Percentiles rank a stretch among this genome's conserved stretches.
Conservation (phyloP, 2,888 invertebrate species). For the Heliconius erato region DNA sequence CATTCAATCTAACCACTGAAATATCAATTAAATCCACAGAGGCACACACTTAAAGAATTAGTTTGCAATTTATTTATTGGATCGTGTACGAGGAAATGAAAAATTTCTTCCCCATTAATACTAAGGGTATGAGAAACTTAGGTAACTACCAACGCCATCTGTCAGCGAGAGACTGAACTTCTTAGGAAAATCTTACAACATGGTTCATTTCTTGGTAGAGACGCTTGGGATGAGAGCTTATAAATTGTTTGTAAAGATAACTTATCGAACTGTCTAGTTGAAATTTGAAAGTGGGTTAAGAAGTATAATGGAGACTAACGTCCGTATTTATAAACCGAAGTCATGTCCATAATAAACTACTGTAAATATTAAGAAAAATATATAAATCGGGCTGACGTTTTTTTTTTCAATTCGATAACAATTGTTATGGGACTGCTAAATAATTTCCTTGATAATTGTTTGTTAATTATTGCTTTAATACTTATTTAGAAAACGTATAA, state of each 20-base stretch:
- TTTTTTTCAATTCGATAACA: no score
- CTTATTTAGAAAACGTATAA: no score
- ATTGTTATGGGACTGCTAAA: no score
- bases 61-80: constrained; percentile 39
- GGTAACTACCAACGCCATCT: constrained; percentile 42
- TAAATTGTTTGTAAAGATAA: neutral
- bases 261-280: neutral
- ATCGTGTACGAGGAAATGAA: constrained; percentile 24
- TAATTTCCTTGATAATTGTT: no score
- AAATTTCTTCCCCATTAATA: constrained; percentile 6
- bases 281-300: no score
- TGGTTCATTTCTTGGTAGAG: constrained; percentile 19
- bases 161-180: constrained; percentile 52
- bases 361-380: no score
- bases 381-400: no score
- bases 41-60: constrained; percentile 35
- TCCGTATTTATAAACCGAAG: no score
- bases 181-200: constrained; percentile 50
- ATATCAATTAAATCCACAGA: constrained; percentile 22
- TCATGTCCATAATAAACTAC: no score
- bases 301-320: no score
- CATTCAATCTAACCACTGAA: neutral
- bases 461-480: no score
- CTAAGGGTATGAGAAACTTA: neutral
- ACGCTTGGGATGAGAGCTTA: neutral